These are phyloP conservation scores for Folsomia candida DNA, from an alignment of 2,888 invertebrate species.

Conservation along the genomic window DNA sequence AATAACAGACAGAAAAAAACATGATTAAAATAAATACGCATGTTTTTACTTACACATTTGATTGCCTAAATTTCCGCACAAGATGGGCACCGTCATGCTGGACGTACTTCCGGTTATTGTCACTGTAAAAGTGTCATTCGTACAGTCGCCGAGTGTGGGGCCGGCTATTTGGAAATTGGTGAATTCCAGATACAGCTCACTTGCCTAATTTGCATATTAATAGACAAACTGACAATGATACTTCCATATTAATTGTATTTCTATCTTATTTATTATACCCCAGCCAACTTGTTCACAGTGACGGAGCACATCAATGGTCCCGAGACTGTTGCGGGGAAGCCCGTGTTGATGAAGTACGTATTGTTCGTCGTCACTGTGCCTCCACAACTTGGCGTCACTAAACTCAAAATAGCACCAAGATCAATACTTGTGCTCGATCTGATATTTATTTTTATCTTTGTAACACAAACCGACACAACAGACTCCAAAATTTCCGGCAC, in stretches of 20 bases:
- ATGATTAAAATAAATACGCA: background rate
- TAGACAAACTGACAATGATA: background rate
- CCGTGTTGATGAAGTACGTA: slow-evolving; percentile 78
- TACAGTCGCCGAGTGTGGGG: slow-evolving; percentile 70
- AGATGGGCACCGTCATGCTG: slow-evolving; percentile 59
- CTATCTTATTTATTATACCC: slow-evolving; percentile 42
- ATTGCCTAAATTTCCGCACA: slow-evolving; percentile 79
- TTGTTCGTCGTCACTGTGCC: slow-evolving; percentile 68
- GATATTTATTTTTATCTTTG: too few species aligned
- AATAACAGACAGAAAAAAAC: background rate
- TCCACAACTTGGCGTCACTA: slow-evolving; percentile 74
- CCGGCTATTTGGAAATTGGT: slow-evolving; percentile 69
- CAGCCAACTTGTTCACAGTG: slow-evolving; percentile 68
- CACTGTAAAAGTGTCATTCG: slow-evolving; percentile 68
- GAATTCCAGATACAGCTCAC: slow-evolving; percentile 73
- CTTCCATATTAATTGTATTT: background rate
- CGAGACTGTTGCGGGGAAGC: slow-evolving; percentile 68
- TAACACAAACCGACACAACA: slow-evolving; percentile 75
- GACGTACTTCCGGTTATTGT: slow-evolving; percentile 65
- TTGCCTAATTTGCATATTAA: slow-evolving; percentile 28
- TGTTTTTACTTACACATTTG: slow-evolving; percentile 61
- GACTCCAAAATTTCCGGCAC: slow-evolving; percentile 71
- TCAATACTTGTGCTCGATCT: too few species aligned
- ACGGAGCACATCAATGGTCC: slow-evolving; percentile 69
- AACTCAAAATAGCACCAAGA: too few species aligned